Evolutionary conservation across 2,113 vertebrate genomes (phyloP), one percentile per base, ranked within the genome.

Genomic region (Ptilorrhoa leucosticta): DNA sequence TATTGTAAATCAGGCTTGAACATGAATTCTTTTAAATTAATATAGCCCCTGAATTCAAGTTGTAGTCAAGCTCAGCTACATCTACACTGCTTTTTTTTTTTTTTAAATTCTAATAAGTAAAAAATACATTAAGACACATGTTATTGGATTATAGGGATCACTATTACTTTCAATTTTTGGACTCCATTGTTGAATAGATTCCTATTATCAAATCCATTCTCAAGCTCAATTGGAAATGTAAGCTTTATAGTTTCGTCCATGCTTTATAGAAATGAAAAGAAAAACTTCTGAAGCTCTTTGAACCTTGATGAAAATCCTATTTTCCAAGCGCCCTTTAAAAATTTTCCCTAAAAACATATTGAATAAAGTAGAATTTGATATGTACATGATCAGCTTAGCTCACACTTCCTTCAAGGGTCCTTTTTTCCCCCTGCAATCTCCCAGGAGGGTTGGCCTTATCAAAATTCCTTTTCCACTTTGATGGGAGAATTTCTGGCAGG

Each of bases 121-220:
- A 96, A 78, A 94, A 91, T 87, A 69, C 48, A 92, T 89, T 93
- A 96, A 87, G 84, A 78, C 35, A 94, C 42, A 35, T 44, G 58
- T 83, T 97, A 97, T 51, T 85, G 91, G 87, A 95, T 97, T 93
- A 93, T 53, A 96, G 78, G 63, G 89, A 80, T 95, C 78, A 79
- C 87, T 79, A 76, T 50, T 70, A 71, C 65, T 96, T 95, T 94
- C 90, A 97, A 94, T 95, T 97, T 96, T 48, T 85, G 61, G n/a
- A 76, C 73, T 85, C 91, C 66, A 85, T 63, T 92, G 69, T 91
- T 76, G 81, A 61, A 82, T n/a, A 93, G 65, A 87, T 91, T 97
- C 77, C 68, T 87, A 87, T 94, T 95, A 95, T 95, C 83, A 82
- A 89, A 87, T 30, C 77, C 77, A 69, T 96, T 91, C 93, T 39